A percentile compares a stretch with the other conserved stretches of the same genome.
Conservation (phyloP, 2,797 vertebrate species). For the Microctenopoma stevenorrisi region DNA sequence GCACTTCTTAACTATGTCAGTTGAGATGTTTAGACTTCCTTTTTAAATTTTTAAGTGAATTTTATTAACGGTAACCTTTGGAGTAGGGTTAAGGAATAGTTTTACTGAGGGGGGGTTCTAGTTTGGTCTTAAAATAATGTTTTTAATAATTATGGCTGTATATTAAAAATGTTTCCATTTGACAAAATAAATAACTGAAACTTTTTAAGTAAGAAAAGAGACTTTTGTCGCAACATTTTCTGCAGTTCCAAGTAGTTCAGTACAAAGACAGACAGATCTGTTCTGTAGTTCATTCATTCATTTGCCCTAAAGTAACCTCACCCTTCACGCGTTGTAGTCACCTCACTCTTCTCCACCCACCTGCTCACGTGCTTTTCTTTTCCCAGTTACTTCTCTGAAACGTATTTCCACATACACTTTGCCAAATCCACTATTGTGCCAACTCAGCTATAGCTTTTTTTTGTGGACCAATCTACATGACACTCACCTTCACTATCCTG, state of each 20-base stretch:
- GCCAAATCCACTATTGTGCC: too few relatives aligned
- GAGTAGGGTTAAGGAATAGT: background rate
- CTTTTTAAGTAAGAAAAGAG: too few relatives aligned
- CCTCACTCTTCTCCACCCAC: background rate
- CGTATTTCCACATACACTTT: too few relatives aligned
- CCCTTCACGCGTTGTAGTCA: background rate
- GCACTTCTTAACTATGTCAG: background rate
- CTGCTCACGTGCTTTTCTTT: background rate
- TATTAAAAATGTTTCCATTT: too few relatives aligned
- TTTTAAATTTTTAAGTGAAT: background rate
- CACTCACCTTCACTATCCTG: too few relatives aligned
- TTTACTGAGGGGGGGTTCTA: background rate
- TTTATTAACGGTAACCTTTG: background rate
- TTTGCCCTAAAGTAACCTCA: background rate
- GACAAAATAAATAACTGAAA: too few relatives aligned
- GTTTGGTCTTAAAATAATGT: background rate
- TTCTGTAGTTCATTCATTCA: background rate
- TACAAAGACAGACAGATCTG: background rate
- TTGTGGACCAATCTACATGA: too few relatives aligned
- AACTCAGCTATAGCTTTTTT: too few relatives aligned
- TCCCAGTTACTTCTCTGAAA: background rate
- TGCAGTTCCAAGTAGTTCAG: too few relatives aligned
- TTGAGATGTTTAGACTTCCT: background rate
- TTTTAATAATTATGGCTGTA: too few relatives aligned
- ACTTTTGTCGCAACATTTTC: too few relatives aligned